A percentile compares a stretch with the other conserved stretches of the same genome.
These are phyloP conservation scores for Alectura lathami DNA, from an alignment of 2,113 vertebrate genomes.

Conservation along the genomic window DNA sequence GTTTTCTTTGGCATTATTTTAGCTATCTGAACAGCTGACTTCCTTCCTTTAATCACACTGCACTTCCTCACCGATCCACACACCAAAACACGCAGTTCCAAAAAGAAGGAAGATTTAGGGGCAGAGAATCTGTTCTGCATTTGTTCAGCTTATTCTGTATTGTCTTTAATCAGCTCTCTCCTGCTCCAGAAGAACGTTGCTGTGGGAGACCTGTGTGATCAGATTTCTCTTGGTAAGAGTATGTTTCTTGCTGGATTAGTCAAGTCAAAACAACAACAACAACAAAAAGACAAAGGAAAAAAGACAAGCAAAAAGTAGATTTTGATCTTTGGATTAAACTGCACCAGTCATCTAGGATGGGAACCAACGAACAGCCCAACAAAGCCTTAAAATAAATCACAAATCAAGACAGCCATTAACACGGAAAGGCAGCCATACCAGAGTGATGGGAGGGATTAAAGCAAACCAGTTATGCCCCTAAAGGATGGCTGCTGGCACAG, in stretches of 20 bases:
- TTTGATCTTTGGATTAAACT: background rate
- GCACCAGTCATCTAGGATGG: background rate
- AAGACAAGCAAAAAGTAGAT: background rate
- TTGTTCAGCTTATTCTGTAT: background rate
- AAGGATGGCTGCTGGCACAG: background rate
- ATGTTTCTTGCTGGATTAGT: background rate
- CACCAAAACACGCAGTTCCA: background rate
- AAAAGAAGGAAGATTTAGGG: background rate
- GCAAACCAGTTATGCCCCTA: background rate
- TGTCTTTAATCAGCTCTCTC: background rate
- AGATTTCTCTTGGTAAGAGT: background rate
- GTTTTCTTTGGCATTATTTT: constrained; percentile 15
- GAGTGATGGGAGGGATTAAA: background rate
- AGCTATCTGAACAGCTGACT: background rate
- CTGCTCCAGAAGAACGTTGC: background rate
- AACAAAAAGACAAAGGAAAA: background rate
- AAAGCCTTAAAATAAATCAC: background rate
- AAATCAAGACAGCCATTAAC: background rate
- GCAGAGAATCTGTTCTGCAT: background rate
- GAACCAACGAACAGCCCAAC: background rate
- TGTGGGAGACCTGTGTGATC: background rate
- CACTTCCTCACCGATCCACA: background rate
- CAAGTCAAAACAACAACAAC: too few species aligned
- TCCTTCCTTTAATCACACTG: background rate
- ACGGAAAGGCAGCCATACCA: background rate